phyloP scores from a whole-genome alignment of 2,113 vertebrate genomes.

The Heterochromis multidens region DNA sequence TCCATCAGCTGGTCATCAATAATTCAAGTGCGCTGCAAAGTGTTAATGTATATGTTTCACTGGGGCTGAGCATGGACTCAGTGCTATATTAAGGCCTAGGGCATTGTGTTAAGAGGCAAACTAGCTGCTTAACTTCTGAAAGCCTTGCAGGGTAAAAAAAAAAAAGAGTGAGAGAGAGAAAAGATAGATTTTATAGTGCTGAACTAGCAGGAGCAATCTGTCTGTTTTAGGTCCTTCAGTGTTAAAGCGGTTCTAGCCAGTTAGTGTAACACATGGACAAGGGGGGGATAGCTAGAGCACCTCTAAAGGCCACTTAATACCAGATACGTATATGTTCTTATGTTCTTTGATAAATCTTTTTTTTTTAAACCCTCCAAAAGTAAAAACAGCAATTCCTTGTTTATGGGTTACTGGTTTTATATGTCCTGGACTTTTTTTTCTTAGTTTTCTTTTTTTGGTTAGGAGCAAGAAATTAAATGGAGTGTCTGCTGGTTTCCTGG shows the following conservation, averaged over 20 bases:
- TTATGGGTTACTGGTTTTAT: not conserved
- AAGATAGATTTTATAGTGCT: too few relatives aligned
- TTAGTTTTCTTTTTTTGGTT: not conserved
- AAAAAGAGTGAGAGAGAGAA: not conserved
- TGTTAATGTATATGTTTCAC: constrained; percentile 47
- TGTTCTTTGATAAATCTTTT: not conserved
- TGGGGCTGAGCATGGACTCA: constrained; percentile 5
- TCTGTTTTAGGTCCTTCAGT: not conserved
- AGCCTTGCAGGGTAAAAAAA: not conserved
- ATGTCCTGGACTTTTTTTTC: not conserved
- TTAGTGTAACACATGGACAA: not conserved
- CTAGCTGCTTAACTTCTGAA: not conserved
- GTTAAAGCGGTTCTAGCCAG: not conserved
- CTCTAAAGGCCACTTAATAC: not conserved
- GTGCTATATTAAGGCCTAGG: constrained; percentile 42
- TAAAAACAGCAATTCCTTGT: not conserved
- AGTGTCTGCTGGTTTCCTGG: not conserved
- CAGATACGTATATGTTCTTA: too few relatives aligned
- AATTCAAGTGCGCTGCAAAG: constrained; percentile 44
- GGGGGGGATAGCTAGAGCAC: not conserved
- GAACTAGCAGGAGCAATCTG: not conserved
- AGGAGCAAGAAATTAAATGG: not conserved
- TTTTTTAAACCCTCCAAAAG: not conserved
- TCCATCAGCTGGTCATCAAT: constrained; percentile 53
- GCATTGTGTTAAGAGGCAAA: constrained; percentile 9